A percentile compares a stretch with the other conserved stretches of the same genome.
These are phyloP conservation scores for Hippocampus mohnikei DNA, from an alignment of 2,113 vertebrate genomes.

Conservation along the genomic window DNA sequence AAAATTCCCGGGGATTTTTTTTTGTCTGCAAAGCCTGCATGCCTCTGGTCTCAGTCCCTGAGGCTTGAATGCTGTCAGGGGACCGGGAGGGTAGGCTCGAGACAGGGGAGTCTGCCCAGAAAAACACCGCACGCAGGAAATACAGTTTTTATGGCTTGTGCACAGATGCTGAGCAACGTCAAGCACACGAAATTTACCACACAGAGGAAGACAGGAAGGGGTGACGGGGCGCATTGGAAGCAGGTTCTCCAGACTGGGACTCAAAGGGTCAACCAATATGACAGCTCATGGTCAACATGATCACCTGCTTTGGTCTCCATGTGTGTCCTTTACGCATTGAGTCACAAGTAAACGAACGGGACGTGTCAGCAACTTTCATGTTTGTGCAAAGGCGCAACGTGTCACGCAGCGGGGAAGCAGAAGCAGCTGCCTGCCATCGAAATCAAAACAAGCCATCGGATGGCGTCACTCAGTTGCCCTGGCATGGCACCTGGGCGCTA, in stretches of 20 bases:
- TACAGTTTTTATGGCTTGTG: conserved; percentile 30
- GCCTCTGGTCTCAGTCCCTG: conserved; percentile 28
- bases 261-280: background rate
- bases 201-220: conserved; percentile 7
- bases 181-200: conserved; percentile 22
- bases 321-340: background rate
- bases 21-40: conserved; percentile 14
- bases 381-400: background rate
- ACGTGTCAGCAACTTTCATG: background rate
- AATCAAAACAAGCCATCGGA: conserved; percentile 36
- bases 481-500: conserved; percentile 12
- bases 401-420: background rate
- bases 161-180: conserved; percentile 16
- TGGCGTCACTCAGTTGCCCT: conserved; percentile 29
- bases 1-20: conserved; percentile 50
- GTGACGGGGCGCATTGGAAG: conserved; percentile 3
- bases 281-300: background rate
- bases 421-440: conserved; percentile 16
- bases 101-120: conserved; percentile 50
- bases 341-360: background rate
- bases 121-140: conserved; percentile 60
- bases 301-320: background rate
- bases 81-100: conserved; percentile 50
- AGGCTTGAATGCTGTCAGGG: conserved; percentile 31
- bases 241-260: background rate